These are phyloP conservation scores for Drosophila flavopinicola DNA, from an alignment of 2,888 invertebrate species.

Conservation along the genomic window DNA sequence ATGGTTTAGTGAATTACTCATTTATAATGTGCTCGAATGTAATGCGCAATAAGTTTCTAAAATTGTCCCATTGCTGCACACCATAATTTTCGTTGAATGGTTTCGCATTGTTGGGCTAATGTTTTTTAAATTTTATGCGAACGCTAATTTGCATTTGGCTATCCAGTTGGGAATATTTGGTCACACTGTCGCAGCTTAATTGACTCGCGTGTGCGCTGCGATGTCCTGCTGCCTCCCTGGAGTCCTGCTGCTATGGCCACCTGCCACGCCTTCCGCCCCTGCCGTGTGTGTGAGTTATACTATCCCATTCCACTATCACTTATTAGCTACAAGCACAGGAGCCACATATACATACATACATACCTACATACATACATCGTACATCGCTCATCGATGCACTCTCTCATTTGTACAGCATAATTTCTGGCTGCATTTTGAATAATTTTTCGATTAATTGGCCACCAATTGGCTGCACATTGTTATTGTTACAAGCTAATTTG, in stretches of 20 bases:
- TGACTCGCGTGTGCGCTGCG: slow-evolving; percentile 25
- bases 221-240: slow-evolving; percentile 4
- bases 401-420: slow-evolving; percentile 9
- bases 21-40: too few species aligned
- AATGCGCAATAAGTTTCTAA: neutral
- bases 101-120: neutral
- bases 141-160: slow-evolving; percentile 20
- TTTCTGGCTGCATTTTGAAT: slow-evolving; percentile 15
- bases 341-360: too few species aligned
- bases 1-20: too few species aligned
- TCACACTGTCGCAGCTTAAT: slow-evolving; percentile 33
- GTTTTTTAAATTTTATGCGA: neutral
- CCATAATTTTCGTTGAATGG: neutral
- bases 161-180: slow-evolving; percentile 25
- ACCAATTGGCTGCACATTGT: slow-evolving; percentile 43
- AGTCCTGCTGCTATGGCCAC: slow-evolving; percentile 12
- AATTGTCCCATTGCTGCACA: neutral
- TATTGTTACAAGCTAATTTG: slow-evolving; percentile 45
- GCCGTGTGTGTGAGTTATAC: neutral
- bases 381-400: slow-evolving; percentile 11
- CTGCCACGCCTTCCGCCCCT: slow-evolving; percentile 8
- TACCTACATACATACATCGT: too few species aligned
- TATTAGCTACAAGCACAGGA: too few species aligned
- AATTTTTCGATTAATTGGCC: slow-evolving; percentile 57
- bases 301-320: too few species aligned